Base-by-base conservation (phyloP, 1,140 invertebrate genomes). In the Drosophila sulfurigaster region DNA sequence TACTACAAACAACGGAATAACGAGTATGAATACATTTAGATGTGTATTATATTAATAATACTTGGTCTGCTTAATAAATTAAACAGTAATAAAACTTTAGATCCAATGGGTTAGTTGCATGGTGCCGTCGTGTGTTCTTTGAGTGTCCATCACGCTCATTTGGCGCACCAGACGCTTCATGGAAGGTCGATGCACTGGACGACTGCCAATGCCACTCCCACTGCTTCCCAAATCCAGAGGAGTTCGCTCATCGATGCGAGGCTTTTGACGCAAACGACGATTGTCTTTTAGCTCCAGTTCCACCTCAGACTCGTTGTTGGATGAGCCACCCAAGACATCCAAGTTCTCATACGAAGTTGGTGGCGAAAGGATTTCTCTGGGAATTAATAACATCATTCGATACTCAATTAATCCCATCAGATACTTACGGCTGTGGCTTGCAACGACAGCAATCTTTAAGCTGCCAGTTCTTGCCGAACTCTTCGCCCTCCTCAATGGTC, bases 41-140 rank as follows among this genome's bases (percentile, higher is more conserved):
- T 41, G 10, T 32, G 41, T 32, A 11, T 35, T 28, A 10, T 11
- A 25, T 13, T 54, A 35, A 54, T 54, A 54, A 58, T 58, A 13
- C 15, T 41, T 5, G 13, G 25, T n/a, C 28, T 15, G 25, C 4
- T 54, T 15, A 6, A 54, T 6, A 13, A 32, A 28, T 32, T 32
- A n/a, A 8, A 32, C 30, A 43, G 41, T 43, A 43, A 41, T 10
- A 8, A 41, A 41, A 13, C 56, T 16, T 80, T 94, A 97, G 93
- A 96, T 96, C 96, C 96, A 97, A 91, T 97, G 96, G 0, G 96
- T 96, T 93, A 97, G 95, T 91, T 96, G 96, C 88, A 97, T 96
- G 46, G 95, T 95, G 13, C 96, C 96, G 81, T 96, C 96, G 0
- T 94, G 94, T 72, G 96, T 94, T 59, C 95, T 94, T 78, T 96